Conservation (phyloP, 1,140 invertebrate genomes). For the Parapsyche elsis region DNA sequence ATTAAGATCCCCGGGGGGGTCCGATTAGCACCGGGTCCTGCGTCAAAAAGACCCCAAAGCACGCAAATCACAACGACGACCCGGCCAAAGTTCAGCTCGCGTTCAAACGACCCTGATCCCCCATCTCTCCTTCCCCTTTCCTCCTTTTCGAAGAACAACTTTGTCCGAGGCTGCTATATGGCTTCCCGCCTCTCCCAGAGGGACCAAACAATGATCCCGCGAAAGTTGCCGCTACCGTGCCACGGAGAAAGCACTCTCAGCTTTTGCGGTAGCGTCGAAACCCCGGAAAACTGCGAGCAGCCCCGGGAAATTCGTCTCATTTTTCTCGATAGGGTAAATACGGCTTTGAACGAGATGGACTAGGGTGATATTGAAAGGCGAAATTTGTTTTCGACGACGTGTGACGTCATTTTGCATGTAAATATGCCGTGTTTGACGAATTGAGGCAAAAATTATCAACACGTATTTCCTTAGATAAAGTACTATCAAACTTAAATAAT, state of each 20-base stretch:
- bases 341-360: background rate
- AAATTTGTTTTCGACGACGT: background rate
- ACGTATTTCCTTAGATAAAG: no score
- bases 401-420: background rate
- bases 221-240: conserved; percentile 3
- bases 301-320: background rate
- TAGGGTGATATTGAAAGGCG: background rate
- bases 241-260: background rate
- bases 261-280: background rate
- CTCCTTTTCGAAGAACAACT: conserved; percentile 20
- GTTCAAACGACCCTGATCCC: conserved; percentile 1
- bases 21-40: background rate
- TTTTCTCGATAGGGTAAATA: background rate
- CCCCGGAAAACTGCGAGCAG: background rate
- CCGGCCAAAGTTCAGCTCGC: background rate
- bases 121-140: background rate
- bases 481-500: no score
- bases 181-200: background rate
- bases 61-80: background rate
- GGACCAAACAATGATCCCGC: conserved; percentile 22
- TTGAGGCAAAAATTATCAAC: no score
- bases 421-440: no score
- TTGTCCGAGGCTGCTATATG: background rate
- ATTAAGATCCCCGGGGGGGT: conserved; percentile 12
- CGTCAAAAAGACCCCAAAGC: conserved; percentile 12